A percentile compares a stretch with the other conserved stretches of the same genome.
Conservation (phyloP, 1,140 invertebrate genomes). For the Solenopsis invicta region DNA sequence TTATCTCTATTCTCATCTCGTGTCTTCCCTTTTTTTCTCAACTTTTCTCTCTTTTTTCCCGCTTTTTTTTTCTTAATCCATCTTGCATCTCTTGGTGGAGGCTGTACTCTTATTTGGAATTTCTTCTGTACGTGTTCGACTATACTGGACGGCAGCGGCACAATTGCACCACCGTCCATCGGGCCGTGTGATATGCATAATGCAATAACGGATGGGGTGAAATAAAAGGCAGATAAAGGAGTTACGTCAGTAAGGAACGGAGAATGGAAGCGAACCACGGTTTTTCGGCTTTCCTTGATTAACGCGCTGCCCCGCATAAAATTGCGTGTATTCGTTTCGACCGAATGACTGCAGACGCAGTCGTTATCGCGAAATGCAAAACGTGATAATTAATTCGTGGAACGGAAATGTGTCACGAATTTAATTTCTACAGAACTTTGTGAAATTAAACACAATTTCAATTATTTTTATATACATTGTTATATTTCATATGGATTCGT, state of each 20-base stretch:
- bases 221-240: conserved; percentile 46
- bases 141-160: conserved; percentile 13
- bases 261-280: background rate
- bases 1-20: background rate
- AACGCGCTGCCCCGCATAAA: conserved; percentile 26
- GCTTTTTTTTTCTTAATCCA: background rate
- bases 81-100: conserved; percentile 3
- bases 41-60: background rate
- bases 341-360: background rate
- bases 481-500: background rate
- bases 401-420: background rate
- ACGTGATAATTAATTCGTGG: conserved; percentile 38
- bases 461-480: background rate
- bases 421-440: background rate
- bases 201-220: conserved; percentile 41
- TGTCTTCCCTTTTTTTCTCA: background rate
- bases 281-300: conserved; percentile 43
- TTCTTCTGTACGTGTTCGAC: conserved; percentile 27
- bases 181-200: conserved; percentile 53
- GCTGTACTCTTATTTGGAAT: background rate
- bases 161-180: conserved; percentile 2
- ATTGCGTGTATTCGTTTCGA: background rate
- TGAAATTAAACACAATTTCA: conserved; percentile 51
- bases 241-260: conserved; percentile 19
- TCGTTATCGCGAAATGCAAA: conserved; percentile 15